phyloP scores from a whole-genome alignment of 1,140 invertebrate genomes.

The Glossosoma conforme region DNA sequence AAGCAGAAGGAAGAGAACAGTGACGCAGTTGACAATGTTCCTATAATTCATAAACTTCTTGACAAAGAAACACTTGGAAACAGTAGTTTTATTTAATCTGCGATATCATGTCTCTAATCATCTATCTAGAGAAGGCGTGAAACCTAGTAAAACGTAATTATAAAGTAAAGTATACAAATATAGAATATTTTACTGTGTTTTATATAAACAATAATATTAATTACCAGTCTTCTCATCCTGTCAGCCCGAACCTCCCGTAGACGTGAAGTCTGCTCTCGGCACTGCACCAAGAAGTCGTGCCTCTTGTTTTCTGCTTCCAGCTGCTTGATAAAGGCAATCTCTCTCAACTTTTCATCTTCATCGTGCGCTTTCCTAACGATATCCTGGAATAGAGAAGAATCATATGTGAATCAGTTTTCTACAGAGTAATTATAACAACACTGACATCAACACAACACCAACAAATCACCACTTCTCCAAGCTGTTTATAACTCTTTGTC shows the following conservation, averaged over 20 bases:
- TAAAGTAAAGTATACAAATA: background rate
- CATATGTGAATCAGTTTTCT: too few relatives aligned
- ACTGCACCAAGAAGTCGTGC: conserved; percentile 80
- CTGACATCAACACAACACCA: background rate
- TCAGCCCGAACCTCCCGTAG: conserved; percentile 67
- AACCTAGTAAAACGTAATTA: too few relatives aligned
- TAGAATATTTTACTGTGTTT: too few relatives aligned
- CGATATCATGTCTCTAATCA: too few relatives aligned
- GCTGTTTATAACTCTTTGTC: too few relatives aligned
- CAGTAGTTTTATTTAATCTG: conserved; percentile 1
- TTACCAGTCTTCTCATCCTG: conserved; percentile 53
- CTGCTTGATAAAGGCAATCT: conserved; percentile 97
- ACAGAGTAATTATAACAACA: conserved; percentile 16
- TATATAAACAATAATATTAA: conserved; percentile 6
- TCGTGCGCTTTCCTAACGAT: conserved; percentile 94
- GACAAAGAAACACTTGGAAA: too few relatives aligned
- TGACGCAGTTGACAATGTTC: too few relatives aligned
- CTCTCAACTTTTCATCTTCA: conserved; percentile 93
- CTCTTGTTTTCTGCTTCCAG: conserved; percentile 92
- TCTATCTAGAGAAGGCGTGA: too few relatives aligned
- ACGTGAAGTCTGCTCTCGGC: conserved; percentile 77
- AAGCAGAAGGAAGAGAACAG: too few relatives aligned
- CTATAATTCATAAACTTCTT: too few relatives aligned
- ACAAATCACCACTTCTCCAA: too few relatives aligned
- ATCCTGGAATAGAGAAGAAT: too few relatives aligned